Evolutionary conservation across 2,797 vertebrate species (phyloP).

Genomic region (Microctenopoma lineatum): DNA sequence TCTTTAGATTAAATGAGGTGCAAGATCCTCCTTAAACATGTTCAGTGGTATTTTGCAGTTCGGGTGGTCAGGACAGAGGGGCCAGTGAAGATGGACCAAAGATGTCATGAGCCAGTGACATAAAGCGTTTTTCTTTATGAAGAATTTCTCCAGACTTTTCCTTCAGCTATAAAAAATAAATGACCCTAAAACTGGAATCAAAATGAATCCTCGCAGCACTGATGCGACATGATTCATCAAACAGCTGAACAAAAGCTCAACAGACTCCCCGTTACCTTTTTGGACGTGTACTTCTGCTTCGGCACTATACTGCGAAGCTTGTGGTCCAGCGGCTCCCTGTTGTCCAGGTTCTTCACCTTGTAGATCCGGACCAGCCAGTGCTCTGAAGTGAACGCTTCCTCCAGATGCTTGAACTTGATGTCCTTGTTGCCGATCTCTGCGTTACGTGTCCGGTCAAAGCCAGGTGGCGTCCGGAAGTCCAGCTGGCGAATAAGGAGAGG

Average conservation of each 20-base stretch:
- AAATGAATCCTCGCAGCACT: neutral
- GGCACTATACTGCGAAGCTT: constrained; percentile 92
- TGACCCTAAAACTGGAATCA: neutral
- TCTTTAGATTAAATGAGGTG: too few relatives aligned
- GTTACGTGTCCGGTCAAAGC: constrained; percentile 97
- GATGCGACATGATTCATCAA: neutral
- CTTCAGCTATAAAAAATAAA: neutral
- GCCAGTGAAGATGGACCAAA: neutral
- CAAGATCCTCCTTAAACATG: neutral
- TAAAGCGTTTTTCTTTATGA: neutral
- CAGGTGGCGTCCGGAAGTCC: constrained; percentile 98
- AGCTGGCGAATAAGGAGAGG: constrained; percentile 80
- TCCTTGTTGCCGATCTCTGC: constrained; percentile 99
- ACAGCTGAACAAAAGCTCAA: neutral
- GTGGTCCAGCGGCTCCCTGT: constrained; percentile 93
- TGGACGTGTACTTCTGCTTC: constrained; percentile 99
- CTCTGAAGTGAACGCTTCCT: constrained; percentile 99
- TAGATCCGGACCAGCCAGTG: constrained; percentile 99
- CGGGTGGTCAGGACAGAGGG: neutral
- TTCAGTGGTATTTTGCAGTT: neutral
- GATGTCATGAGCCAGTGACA: neutral
- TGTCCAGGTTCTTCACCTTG: constrained; percentile 97
- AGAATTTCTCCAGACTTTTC: neutral
- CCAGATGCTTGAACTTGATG: constrained; percentile 97
- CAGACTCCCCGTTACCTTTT: constrained; percentile 86